Percentiles rank a stretch among this genome's conserved stretches.
Conservation (phyloP, 2,113 vertebrate species). For the Aramus guarauna region DNA sequence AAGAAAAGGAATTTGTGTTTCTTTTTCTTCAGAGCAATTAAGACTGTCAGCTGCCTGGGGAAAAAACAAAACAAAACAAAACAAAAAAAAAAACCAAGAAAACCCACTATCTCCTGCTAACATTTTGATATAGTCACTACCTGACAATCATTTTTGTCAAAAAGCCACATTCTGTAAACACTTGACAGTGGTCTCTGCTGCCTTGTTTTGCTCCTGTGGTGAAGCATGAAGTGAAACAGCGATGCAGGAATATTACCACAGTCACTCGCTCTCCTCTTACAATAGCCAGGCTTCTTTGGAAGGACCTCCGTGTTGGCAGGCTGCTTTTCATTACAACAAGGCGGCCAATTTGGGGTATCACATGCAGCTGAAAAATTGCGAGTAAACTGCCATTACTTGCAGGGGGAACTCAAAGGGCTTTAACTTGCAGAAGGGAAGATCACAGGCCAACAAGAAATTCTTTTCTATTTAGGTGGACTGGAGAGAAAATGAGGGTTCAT, state of each 20-base stretch:
- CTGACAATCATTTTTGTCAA: neutral
- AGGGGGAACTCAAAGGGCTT: neutral
- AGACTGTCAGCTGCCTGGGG: neutral
- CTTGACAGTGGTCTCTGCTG: neutral
- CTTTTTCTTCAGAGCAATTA: conserved; percentile 14
- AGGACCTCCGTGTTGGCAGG: neutral
- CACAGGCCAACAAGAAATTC: neutral
- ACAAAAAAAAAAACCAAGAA: neutral
- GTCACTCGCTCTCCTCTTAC: neutral
- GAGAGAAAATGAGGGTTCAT: conserved; percentile 24
- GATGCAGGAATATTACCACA: neutral
- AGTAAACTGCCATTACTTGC: conserved; percentile 26
- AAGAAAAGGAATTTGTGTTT: neutral
- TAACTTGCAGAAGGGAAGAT: neutral
- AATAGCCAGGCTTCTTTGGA: neutral
- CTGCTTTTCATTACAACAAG: conserved; percentile 10
- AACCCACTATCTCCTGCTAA: neutral
- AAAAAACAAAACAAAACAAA: neutral
- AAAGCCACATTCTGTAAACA: neutral
- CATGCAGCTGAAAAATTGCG: neutral
- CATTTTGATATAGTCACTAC: neutral
- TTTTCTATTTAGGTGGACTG: conserved; percentile 4
- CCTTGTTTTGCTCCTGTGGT: neutral
- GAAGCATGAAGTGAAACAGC: neutral
- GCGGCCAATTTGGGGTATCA: neutral